A percentile compares a stretch with the other conserved stretches of the same genome.
These are phyloP conservation scores for Discoglossus pictus DNA, from an alignment of 2,797 vertebrate genomes.

Conservation along the genomic window DNA sequence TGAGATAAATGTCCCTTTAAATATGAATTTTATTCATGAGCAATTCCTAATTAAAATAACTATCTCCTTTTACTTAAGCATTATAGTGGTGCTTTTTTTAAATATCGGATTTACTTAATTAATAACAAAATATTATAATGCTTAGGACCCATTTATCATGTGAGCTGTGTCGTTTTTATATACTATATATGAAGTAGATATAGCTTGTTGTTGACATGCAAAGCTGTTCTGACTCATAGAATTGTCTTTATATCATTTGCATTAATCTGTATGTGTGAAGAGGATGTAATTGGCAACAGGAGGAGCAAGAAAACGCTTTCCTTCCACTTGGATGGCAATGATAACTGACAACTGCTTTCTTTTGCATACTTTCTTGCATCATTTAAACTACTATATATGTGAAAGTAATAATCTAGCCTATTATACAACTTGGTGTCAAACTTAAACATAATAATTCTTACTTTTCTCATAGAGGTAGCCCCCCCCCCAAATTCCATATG, in stretches of 20 bases:
- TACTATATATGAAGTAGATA: slow-evolving; percentile 34
- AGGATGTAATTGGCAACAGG: slow-evolving; percentile 37
- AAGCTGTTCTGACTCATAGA: slow-evolving; percentile 24
- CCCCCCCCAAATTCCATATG: too few species aligned
- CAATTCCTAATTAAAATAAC: too few species aligned
- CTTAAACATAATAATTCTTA: slow-evolving; percentile 35
- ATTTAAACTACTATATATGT: slow-evolving; percentile 22
- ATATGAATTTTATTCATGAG: too few species aligned
- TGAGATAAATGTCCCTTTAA: too few species aligned
- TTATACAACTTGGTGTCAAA: slow-evolving; percentile 29
- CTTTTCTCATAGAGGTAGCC: too few species aligned
- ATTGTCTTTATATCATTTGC: slow-evolving; percentile 46
- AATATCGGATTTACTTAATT: too few species aligned
- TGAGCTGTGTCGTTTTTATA: too few species aligned
- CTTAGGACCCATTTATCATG: too few species aligned
- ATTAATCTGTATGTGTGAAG: slow-evolving; percentile 17
- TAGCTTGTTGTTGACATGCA: slow-evolving; percentile 37
- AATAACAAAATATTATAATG: too few species aligned
- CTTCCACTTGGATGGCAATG: slow-evolving; percentile 48
- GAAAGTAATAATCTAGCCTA: slow-evolving; percentile 34
- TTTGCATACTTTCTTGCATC: slow-evolving; percentile 42
- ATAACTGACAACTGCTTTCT: slow-evolving; percentile 46
- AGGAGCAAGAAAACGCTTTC: slow-evolving; percentile 35
- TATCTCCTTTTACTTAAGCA: too few species aligned
- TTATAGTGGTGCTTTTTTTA: too few species aligned